Evolutionary conservation across 2,888 invertebrate species (phyloP).

Genomic region (Platycheirus albimanus): DNA sequence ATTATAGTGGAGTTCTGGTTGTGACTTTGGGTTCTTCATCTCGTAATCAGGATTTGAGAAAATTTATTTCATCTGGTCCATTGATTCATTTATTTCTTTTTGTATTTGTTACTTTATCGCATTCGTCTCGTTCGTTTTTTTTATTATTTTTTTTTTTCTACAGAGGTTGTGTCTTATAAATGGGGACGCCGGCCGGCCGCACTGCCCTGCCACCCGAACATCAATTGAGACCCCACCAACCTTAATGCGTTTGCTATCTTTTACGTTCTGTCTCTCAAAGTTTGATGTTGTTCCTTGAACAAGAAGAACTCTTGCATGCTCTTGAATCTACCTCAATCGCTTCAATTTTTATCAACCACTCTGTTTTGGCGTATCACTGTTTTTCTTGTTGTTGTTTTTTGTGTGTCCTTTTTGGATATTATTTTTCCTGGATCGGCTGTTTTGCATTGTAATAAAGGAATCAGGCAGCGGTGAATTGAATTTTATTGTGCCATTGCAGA

Average conservation of each 20-base stretch:
- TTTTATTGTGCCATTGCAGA: conserved; percentile 68
- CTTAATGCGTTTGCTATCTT: conserved; percentile 74
- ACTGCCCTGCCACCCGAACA: neutral
- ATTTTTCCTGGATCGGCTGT: neutral
- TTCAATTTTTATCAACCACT: conserved; percentile 69
- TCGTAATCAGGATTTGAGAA: conserved; percentile 73
- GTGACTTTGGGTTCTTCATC: conserved; percentile 49
- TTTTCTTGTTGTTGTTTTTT: neutral
- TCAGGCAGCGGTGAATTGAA: conserved; percentile 58
- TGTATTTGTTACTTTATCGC: conserved; percentile 69
- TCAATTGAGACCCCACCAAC: conserved; percentile 31
- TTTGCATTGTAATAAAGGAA: conserved; percentile 41
- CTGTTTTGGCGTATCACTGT: conserved; percentile 54
- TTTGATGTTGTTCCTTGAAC: conserved; percentile 49
- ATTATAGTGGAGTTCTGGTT: neutral
- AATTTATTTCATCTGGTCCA: conserved; percentile 74
- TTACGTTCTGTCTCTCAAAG: conserved; percentile 64
- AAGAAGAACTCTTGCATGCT: conserved; percentile 39
- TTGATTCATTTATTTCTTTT: conserved; percentile 73
- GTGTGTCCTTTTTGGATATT: conserved; percentile 36
- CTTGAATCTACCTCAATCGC: conserved; percentile 65
- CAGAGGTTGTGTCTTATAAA: conserved; percentile 53
- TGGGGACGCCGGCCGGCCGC: conserved; percentile 29
- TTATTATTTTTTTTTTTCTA: too few species aligned
- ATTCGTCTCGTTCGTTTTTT: conserved; percentile 55